Evolutionary conservation across 2,113 vertebrate genomes (phyloP).

Genomic region (Atlantisia rogersi): DNA sequence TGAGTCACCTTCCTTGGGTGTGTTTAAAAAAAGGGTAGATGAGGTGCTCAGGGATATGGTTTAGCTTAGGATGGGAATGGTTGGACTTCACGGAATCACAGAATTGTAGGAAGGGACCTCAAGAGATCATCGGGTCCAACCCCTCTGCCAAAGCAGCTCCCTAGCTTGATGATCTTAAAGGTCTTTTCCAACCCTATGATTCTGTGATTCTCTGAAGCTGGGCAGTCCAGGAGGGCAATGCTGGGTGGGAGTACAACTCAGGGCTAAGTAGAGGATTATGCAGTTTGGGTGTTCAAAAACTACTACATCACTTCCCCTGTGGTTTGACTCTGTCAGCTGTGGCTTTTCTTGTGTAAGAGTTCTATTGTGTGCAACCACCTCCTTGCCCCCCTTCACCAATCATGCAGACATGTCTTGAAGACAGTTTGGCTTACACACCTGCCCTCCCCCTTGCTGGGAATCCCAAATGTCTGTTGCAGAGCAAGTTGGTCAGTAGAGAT

Average conservation of each 20-base stretch:
- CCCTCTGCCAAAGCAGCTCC: no score
- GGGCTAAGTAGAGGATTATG: neutral
- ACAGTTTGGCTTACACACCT: neutral
- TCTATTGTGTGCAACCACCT: neutral
- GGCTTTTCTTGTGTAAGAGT: neutral
- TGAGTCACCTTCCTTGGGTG: no score
- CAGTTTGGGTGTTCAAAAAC: neutral
- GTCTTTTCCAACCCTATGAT: no score
- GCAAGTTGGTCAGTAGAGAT: neutral
- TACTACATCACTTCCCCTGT: fast-evolving
- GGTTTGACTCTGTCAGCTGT: neutral
- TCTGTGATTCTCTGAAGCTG: neutral
- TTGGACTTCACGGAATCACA: no score
- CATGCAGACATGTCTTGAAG: neutral
- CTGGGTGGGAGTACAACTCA: neutral
- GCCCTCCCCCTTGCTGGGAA: neutral
- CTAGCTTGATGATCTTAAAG: no score
- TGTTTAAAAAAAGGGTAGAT: no score
- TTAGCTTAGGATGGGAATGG: no score
- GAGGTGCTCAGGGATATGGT: no score
- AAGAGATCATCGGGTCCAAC: no score
- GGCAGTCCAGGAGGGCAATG: neutral
- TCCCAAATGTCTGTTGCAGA: neutral
- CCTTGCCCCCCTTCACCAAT: neutral
- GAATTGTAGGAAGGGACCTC: no score